These are phyloP conservation scores for Tachystola acroxantha DNA, from an alignment of 2,888 invertebrate species.

Conservation along the genomic window DNA sequence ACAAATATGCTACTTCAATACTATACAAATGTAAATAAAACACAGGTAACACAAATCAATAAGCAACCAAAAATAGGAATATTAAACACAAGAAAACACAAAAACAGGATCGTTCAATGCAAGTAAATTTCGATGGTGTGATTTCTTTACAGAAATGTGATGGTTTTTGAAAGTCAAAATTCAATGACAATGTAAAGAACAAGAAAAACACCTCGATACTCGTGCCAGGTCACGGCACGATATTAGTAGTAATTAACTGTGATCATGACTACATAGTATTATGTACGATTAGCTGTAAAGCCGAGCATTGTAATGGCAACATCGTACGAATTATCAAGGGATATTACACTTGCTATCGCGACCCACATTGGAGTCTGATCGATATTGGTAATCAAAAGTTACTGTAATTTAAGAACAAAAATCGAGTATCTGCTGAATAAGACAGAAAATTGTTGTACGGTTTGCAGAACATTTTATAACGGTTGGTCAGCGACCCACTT, in stretches of 20 bases:
- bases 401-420: too few species aligned
- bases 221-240: conserved; percentile 9
- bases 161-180: conserved; percentile 25
- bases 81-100: conserved; percentile 31
- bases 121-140: conserved; percentile 76
- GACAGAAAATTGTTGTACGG: too few species aligned
- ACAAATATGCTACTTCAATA: background rate
- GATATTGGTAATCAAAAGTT: too few species aligned
- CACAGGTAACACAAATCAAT: conserved; percentile 15
- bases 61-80: conserved; percentile 21
- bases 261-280: conserved; percentile 16
- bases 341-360: too few species aligned
- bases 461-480: too few species aligned
- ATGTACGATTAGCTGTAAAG: conserved; percentile 34
- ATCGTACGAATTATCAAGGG: conserved; percentile 20
- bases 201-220: conserved; percentile 14
- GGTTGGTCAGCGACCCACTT: too few species aligned
- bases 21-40: background rate
- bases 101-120: conserved; percentile 47
- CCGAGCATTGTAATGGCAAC: conserved; percentile 30
- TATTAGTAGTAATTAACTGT: conserved; percentile 18
- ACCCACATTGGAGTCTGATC: too few species aligned
- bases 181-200: conserved; percentile 21
- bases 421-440: too few species aligned
- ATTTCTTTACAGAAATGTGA: conserved; percentile 52